Base-by-base conservation (phyloP, 2,888 invertebrate species). In the Phalera bucephala region DNA sequence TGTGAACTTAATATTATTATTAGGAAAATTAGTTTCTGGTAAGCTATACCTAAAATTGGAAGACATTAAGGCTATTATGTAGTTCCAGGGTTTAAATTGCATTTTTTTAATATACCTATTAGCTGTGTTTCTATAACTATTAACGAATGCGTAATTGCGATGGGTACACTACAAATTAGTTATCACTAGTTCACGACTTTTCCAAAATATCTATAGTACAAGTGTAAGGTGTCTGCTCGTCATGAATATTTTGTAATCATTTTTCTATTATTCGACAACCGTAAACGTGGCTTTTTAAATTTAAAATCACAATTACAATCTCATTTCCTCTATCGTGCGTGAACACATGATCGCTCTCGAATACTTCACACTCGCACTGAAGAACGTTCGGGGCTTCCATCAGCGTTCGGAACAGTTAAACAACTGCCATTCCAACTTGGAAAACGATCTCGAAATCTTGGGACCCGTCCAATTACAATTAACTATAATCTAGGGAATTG, bases 231-330 rank as follows among this genome's bases (percentile, higher is more conserved):
- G 15, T 28, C 29, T 29, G 29, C 19, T 8, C 29, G 19, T 29
- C 29, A 3, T 11, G n/a, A 21, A 21, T n/a, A 12, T 12, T 8
- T 7, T 5, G 2, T 13, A 8, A 20, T 20, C n/a, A n/a, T n/a
- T n/a, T n/a, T n/a, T 36, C 35, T 35, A 47, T 41, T 41, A 45
- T 37, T 40, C 51, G 46, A 56, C 32, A 39, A 41, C 57, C 52
- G 52, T 46, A 45, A 39, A 55, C 50, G 31, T 39, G 20, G 26
- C 54, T 57, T 51, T 25, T 52, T 54, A 45, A 40, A 58, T 54
- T 58, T 52, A 45, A 49, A 52, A 59, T 59, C 58, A 59, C 58
- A 59, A 47, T 56, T 39, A 37, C 40, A 27, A 19, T 12, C 9
- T 12, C 15, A 17, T 15, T 3, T 10, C 15, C 32, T 2, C 17